A percentile compares a stretch with the other conserved stretches of the same genome.
These are phyloP conservation scores for Bombus vancouverensis DNA, from an alignment of 1,140 invertebrate species.

Conservation along the genomic window DNA sequence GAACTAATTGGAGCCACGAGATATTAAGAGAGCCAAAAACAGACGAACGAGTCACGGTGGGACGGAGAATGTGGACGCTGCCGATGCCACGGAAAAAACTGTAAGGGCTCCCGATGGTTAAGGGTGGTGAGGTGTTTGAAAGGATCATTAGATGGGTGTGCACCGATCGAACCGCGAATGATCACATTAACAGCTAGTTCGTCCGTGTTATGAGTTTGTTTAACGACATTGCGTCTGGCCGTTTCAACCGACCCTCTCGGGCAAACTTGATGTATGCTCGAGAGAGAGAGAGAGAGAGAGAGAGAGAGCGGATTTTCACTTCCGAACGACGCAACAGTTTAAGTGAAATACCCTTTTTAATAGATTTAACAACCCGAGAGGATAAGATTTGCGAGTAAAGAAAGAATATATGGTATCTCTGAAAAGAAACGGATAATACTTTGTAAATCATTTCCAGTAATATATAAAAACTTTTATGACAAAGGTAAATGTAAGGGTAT, in stretches of 20 bases:
- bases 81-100: constrained; percentile 32
- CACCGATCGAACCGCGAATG: constrained; percentile 49
- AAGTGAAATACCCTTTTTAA: background rate
- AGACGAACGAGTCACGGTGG: constrained; percentile 29
- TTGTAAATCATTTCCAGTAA: background rate
- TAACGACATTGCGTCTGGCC: constrained; percentile 63
- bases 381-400: no score
- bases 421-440: background rate
- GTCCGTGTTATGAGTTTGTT: constrained; percentile 67
- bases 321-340: background rate
- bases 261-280: background rate
- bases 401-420: no score
- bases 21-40: constrained; percentile 70
- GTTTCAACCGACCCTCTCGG: background rate
- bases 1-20: constrained; percentile 79
- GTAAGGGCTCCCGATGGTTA: background rate
- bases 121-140: constrained; percentile 52
- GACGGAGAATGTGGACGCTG: constrained; percentile 44
- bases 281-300: no score
- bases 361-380: background rate
- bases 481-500: background rate
- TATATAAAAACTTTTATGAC: background rate
- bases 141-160: constrained; percentile 60
- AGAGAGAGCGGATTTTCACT: background rate
- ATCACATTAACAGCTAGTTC: constrained; percentile 64